Evolutionary conservation across 2,888 invertebrate species (phyloP).

Genomic region (Spicauda simplicius): DNA sequence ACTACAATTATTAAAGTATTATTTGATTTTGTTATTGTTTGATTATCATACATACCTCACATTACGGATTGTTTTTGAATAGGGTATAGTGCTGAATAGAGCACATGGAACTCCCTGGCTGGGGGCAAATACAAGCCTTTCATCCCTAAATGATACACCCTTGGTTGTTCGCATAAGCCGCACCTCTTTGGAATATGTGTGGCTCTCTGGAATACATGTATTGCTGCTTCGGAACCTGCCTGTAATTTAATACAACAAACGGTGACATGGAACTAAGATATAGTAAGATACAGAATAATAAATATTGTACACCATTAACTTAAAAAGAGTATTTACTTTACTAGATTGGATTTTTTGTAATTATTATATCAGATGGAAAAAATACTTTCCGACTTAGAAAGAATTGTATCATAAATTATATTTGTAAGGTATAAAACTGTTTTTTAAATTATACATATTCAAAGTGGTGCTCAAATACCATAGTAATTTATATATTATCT

Average conservation of each 20-base stretch:
- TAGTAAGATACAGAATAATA: too few relatives aligned
- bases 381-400: too few relatives aligned
- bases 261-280: too few relatives aligned
- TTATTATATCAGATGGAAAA: too few relatives aligned
- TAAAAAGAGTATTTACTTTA: too few relatives aligned
- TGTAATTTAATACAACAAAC: constrained; percentile 46
- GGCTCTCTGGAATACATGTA: constrained; percentile 83
- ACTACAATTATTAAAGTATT: background rate
- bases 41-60: constrained; percentile 78
- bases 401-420: too few relatives aligned
- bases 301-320: too few relatives aligned
- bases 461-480: too few relatives aligned
- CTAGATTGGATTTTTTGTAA: too few relatives aligned
- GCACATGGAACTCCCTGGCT: constrained; percentile 92
- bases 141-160: constrained; percentile 89
- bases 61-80: constrained; percentile 86
- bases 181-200: constrained; percentile 83
- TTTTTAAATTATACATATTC: too few relatives aligned
- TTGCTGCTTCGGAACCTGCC: constrained; percentile 81
- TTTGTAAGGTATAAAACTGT: too few relatives aligned
- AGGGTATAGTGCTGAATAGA: constrained; percentile 94
- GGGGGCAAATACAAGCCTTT: constrained; percentile 92
- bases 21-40: too few relatives aligned
- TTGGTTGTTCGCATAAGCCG: constrained; percentile 86
- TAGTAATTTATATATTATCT: background rate